Evolutionary conservation across 2,888 invertebrate species (phyloP).

Genomic region (Scrobipalpa costella): DNA sequence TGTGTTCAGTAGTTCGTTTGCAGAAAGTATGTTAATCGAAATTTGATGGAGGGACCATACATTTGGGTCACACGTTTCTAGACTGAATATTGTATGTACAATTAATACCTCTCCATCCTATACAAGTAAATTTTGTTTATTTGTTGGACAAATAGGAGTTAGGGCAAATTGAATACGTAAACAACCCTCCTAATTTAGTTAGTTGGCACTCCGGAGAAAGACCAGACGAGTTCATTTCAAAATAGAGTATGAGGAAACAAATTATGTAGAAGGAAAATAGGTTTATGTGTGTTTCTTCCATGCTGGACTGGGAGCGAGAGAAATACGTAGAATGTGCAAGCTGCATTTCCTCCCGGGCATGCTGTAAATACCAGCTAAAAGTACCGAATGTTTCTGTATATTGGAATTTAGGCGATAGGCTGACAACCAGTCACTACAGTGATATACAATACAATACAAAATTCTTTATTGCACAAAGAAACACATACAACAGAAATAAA

Average conservation of each 20-base stretch:
- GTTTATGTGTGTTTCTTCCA: no score
- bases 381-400: no score
- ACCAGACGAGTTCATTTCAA: not conserved
- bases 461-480: no score
- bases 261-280: not conserved
- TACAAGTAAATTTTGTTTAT: not conserved
- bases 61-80: not conserved
- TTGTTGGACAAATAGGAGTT: not conserved
- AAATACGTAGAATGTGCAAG: no score
- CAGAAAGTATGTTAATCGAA: slow-evolving; percentile 16
- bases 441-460: no score
- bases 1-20: not conserved
- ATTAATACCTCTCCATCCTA: not conserved
- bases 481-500: no score
- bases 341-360: no score
- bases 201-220: not conserved
- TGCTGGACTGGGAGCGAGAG: no score
- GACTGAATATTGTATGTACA: not conserved
- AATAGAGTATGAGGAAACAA: not conserved
- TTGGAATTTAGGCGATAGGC: no score
- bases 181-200: not conserved
- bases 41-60: not conserved
- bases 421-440: no score
- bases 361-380: no score
- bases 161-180: not conserved